Base-by-base conservation (phyloP, 2,888 invertebrate genomes). In the Rutpela maculata region DNA sequence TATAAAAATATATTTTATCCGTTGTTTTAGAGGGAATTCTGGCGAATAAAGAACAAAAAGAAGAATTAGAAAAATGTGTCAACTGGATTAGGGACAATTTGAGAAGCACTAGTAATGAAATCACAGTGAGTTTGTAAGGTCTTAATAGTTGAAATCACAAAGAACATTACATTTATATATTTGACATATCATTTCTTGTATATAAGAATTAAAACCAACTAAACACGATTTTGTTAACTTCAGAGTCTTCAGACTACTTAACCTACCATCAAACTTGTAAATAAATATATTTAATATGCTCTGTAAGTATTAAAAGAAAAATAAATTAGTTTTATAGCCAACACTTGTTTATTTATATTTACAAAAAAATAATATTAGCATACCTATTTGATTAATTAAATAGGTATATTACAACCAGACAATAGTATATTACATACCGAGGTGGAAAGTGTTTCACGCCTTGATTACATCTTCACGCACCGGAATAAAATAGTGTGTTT, bases 81-180 rank as follows among this genome's bases (percentile, higher is more conserved):
- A 57, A 31, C 15, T 68, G 68, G 68, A 68, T 68, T 17, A 68
- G 22, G n/a, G 68, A 68, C n/a, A 68, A 68, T 50, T 26, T 68
- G n/a, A 19, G 10, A 15, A 12, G 11, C 1, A 68, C 7, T 31
- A 50, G n/a, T 55, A 56, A 56, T 17, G 19, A 56, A 26, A n/a
- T 56, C n/a, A 26, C 56, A 17, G 31, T 17, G 26, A 56, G 17
- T 26, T 60, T 22, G 26, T 15, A 10, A 59, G 19, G 22, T 7
- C 38, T 10, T 43, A 43, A 43, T 7, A 43, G 11, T 11, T 10
- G 11, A 1, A 11, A 10, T 43, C 11, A 10, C 11, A 10, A 43
- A 43, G 1, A 43, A 43, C 38, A 43, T 11, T 43, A 6, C 1
- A 43, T 43, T 43, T 43, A 43, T 7, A 11, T 43, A 1, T 11